Percentiles rank a stretch among this genome's conserved stretches.
These are phyloP conservation scores for Struthio camelus DNA, from an alignment of 2,113 vertebrate species.

Conservation along the genomic window DNA sequence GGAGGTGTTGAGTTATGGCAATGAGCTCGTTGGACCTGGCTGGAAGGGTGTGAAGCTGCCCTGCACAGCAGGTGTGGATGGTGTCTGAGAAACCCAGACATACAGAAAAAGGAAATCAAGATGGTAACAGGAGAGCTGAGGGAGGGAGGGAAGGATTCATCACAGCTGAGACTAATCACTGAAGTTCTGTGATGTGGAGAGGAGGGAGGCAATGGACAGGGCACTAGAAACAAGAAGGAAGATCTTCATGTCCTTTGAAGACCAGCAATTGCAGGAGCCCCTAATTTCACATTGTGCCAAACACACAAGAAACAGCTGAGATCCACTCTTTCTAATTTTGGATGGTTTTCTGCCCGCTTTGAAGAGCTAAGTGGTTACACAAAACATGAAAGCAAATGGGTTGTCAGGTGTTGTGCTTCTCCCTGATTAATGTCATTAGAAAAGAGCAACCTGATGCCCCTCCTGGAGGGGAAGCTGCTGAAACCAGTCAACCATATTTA, in stretches of 20 bases:
- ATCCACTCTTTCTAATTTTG: not conserved
- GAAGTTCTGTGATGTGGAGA: not conserved
- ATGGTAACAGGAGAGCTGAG: not conserved
- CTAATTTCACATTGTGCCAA: not conserved
- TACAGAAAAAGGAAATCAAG: not conserved
- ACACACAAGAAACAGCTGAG: not conserved
- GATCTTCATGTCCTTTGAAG: not conserved
- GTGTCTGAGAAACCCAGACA: not conserved
- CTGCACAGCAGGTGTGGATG: not conserved
- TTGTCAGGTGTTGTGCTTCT: not conserved
- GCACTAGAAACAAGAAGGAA: not conserved
- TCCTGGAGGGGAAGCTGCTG: not conserved
- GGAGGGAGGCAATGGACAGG: accelerated
- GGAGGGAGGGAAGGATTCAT: not conserved
- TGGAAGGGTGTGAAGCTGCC: not conserved
- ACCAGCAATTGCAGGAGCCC: not conserved
- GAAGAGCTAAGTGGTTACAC: not conserved
- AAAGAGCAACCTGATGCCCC: not conserved
- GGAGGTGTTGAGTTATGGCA: not conserved
- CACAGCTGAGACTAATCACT: not conserved
- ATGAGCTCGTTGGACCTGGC: not conserved
- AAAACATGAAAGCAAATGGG: not conserved
- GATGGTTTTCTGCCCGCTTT: not conserved
- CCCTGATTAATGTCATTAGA: not conserved
- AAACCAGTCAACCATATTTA: not conserved